Percentiles rank a stretch among this genome's conserved stretches.
These are phyloP conservation scores for Zapus hudsonius DNA, from an alignment of 2,113 vertebrate genomes.

Conservation along the genomic window DNA sequence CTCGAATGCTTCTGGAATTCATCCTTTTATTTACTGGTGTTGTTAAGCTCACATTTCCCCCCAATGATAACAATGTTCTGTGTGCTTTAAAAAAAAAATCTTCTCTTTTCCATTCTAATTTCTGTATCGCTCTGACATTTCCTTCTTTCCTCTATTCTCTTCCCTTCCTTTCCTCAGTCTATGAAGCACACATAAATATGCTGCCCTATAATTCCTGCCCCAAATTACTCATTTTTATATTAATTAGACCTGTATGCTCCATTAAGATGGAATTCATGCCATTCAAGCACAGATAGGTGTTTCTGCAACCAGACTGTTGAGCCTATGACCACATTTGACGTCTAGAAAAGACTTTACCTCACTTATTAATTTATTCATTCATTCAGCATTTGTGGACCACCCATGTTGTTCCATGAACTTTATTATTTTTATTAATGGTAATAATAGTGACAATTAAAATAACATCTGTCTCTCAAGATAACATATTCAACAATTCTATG, in stretches of 20 bases:
- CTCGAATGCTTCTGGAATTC: not conserved
- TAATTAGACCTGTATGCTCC: not conserved
- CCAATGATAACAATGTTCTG: not conserved
- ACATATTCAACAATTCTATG: not conserved
- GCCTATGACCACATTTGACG: not conserved
- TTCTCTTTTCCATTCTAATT: not conserved
- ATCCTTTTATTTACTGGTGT: not conserved
- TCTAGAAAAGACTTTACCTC: not conserved
- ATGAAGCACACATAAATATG: not conserved
- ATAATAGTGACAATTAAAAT: not conserved
- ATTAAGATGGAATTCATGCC: not conserved
- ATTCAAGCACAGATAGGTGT: not conserved
- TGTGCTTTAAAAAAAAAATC: not conserved
- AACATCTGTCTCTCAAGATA: not conserved
- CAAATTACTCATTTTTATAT: conserved; percentile 4
- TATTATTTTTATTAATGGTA: not conserved
- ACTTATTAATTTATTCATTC: not conserved
- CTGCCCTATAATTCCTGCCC: not conserved
- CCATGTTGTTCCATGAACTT: not conserved
- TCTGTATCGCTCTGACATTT: not conserved
- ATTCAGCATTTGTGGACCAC: not conserved
- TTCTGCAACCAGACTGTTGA: not conserved
- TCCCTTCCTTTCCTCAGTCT: not conserved
- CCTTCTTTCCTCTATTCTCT: not conserved
- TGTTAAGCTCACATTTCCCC: not conserved